Percentiles rank a stretch among this genome's conserved stretches.
These are phyloP conservation scores for Palythoa caribaeorum DNA, from an alignment of 92 coral and sea anemone species.

Conservation along the genomic window DNA sequence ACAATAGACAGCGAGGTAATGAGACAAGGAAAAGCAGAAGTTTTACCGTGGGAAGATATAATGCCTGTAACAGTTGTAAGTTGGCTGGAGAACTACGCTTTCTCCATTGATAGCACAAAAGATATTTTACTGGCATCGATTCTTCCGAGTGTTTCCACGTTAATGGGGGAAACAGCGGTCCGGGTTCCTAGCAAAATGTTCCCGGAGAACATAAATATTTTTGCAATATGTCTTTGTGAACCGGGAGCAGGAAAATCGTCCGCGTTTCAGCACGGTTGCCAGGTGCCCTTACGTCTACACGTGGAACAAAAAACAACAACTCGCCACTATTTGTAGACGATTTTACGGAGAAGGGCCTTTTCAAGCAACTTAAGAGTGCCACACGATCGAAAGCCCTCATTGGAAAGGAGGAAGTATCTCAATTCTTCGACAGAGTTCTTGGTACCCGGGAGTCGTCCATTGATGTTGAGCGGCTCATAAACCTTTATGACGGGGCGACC, in stretches of 20 bases:
- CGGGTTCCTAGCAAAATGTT: conserved; percentile 52
- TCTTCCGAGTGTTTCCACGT: conserved; percentile 28
- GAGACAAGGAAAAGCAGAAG: too few species aligned
- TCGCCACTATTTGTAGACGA: too few species aligned
- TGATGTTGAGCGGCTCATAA: not conserved
- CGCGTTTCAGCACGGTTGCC: conserved; percentile 63
- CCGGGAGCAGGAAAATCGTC: conserved; percentile 68
- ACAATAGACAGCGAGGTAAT: too few species aligned
- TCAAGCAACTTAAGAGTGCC: not conserved
- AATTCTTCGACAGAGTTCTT: not conserved
- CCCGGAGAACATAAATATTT: conserved; percentile 37
- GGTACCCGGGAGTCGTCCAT: not conserved
- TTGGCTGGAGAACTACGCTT: conserved; percentile 35
- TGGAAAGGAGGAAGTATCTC: not conserved
- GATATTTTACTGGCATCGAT: conserved; percentile 31
- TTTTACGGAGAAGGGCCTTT: not conserved
- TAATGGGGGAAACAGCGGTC: conserved; percentile 38
- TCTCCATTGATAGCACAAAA: conserved; percentile 26
- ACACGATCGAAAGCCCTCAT: not conserved
- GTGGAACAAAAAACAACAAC: conserved; percentile 40
- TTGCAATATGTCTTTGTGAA: conserved; percentile 41
- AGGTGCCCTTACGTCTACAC: conserved; percentile 50
- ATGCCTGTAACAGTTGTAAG: not conserved
- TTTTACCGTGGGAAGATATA: not conserved
- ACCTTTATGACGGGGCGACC: conserved; percentile 1